phyloP scores from a whole-genome alignment of 2,888 invertebrate species.

The Nemurella pictetii region DNA sequence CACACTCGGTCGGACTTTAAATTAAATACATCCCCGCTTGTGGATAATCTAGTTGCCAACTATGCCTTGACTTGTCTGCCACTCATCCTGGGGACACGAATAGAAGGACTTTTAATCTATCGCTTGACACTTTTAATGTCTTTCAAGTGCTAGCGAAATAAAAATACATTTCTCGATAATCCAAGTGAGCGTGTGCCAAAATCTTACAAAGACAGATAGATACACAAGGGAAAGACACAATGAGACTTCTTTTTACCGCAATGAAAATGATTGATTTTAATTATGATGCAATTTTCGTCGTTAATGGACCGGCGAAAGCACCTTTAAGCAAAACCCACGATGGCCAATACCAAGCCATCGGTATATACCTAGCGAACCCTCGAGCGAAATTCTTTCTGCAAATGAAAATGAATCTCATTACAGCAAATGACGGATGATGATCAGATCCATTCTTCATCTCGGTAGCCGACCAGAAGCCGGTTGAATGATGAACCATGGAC shows the following conservation, averaged over 20 bases:
- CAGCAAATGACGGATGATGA: constrained; percentile 38
- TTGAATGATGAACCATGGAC: constrained; percentile 35
- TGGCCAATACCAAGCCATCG: too few species aligned
- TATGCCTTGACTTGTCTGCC: not conserved
- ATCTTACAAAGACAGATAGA: not conserved
- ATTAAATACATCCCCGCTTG: constrained; percentile 8
- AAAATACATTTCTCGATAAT: not conserved
- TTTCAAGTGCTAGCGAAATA: not conserved
- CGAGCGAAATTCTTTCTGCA: not conserved
- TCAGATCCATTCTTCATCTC: constrained; percentile 27
- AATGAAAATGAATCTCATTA: constrained; percentile 38
- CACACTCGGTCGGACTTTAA: not conserved
- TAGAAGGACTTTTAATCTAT: not conserved
- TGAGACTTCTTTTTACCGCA: not conserved
- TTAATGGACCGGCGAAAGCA: too few species aligned
- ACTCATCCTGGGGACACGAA: not conserved
- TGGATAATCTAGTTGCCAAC: constrained; percentile 14
- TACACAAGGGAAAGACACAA: not conserved
- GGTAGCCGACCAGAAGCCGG: not conserved
- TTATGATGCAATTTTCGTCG: not conserved
- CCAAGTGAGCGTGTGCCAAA: not conserved
- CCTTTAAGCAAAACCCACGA: too few species aligned
- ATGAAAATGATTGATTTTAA: not conserved
- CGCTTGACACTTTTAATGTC: not conserved
- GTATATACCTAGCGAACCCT: too few species aligned